Evolutionary conservation across 2,888 invertebrate genomes (phyloP).

Genomic region (Eupithecia dodoneata): DNA sequence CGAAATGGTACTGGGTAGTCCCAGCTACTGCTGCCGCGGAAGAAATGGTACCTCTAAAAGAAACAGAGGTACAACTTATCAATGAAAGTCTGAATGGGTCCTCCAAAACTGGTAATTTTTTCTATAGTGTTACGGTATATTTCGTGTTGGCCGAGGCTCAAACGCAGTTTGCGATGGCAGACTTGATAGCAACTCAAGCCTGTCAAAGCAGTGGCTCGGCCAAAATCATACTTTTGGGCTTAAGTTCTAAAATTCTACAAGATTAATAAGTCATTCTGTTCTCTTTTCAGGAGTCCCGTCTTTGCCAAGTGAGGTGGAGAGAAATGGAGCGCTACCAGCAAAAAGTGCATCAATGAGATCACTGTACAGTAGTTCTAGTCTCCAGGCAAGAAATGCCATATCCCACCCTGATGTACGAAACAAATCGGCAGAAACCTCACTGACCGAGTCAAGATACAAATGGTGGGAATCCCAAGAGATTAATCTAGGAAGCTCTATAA

Average conservation of each 20-base stretch:
- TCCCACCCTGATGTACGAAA: slow-evolving; percentile 75
- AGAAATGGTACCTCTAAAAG: slow-evolving; percentile 69
- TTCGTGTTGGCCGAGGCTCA: neutral
- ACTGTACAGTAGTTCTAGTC: slow-evolving; percentile 58
- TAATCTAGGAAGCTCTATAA: slow-evolving; percentile 85
- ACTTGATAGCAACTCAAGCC: neutral
- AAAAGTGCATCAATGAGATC: slow-evolving; percentile 76
- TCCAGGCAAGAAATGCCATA: slow-evolving; percentile 70
- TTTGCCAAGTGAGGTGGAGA: slow-evolving; percentile 47
- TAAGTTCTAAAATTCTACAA: neutral
- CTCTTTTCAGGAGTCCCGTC: slow-evolving; percentile 60
- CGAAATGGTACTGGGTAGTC: slow-evolving; percentile 86
- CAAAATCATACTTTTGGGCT: neutral
- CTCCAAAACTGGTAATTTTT: slow-evolving; percentile 61
- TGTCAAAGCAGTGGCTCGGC: neutral
- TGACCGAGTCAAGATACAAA: slow-evolving; percentile 68
- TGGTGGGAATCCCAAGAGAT: slow-evolving; percentile 85
- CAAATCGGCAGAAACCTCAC: slow-evolving; percentile 56
- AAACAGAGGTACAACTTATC: slow-evolving; percentile 58
- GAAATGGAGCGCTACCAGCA: slow-evolving; percentile 56
- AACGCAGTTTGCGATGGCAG: neutral
- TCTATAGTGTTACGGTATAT: neutral
- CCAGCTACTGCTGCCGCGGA: slow-evolving; percentile 55
- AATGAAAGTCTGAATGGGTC: slow-evolving; percentile 64
- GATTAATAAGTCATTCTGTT: neutral